Evolutionary conservation across 1,140 invertebrate genomes (phyloP), one percentile per base, ranked within the genome.

Genomic region (Drosophila erecta): DNA sequence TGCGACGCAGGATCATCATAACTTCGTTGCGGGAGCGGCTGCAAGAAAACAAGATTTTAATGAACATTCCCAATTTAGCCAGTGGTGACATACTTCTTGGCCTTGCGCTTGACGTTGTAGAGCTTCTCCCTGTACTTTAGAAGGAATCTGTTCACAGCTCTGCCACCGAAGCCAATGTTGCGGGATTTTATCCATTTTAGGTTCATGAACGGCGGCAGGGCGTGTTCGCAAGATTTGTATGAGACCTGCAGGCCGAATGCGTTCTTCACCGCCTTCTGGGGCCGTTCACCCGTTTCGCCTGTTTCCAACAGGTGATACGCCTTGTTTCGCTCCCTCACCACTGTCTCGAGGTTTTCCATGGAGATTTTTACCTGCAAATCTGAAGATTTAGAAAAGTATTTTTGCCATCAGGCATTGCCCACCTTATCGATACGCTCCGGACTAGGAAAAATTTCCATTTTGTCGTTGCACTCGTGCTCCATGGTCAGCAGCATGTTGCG

Each of bases 401-500:
- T 12, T 1, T 4, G 20, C 0, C 2, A 53, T 51, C 20, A 8
- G 3, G 5, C 0, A 8, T 22, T 24, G 24, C 2, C n/a, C 41
- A 98, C 97, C 94, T 99, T 99, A 91, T 99, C 98, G 49, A 99
- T 94, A 90, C 99, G 94, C 93, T 99, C 98, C 27, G 98, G 98
- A 94, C 95, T 99, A 11, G 98, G 97, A 93, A 99, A 97, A n/a
- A 96, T 71, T 92, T 95, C 93, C 38, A 92, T 92, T 84, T 95
- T 93, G 65, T 94, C 90, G 51, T 96, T 95, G 86, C 95, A 96
- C 87, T 96, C 96, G 64, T 97, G 94, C 93, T 99, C 96, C 98
- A 99, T 99, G 15, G 99, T 99, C 49, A 98, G 92, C 6, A 99
- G 93, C 98, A 99, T 99, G 92, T 99, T 99, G 60, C 95, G 93